phyloP scores from a whole-genome alignment of 1,140 invertebrate genomes.

The Platorchestia sp. region DNA sequence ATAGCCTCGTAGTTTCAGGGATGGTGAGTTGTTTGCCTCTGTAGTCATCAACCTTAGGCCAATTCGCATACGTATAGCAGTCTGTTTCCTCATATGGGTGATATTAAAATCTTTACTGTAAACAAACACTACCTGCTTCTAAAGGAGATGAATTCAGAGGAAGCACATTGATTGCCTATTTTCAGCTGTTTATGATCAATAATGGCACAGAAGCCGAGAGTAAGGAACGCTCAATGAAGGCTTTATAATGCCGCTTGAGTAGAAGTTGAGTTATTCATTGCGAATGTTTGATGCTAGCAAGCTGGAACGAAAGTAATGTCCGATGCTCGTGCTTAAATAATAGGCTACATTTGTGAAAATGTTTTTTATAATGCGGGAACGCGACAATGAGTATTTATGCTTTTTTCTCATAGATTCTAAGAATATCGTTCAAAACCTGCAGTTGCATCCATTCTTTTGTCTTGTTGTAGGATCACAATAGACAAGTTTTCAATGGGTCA shows the following conservation, averaged over 20 bases:
- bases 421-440: background rate
- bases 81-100: conserved; percentile 14
- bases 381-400: background rate
- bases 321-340: background rate
- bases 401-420: background rate
- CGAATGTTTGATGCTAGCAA: background rate
- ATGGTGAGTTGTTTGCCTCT: background rate
- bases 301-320: background rate
- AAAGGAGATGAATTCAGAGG: background rate
- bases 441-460: background rate
- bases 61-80: conserved; percentile 6
- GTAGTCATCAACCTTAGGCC: conserved; percentile 9
- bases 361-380: background rate
- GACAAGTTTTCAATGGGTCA: background rate
- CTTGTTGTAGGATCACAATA: background rate
- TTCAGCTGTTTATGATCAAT: background rate
- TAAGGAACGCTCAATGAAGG: background rate
- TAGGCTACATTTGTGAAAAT: background rate
- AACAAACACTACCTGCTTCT: background rate
- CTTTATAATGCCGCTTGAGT: background rate
- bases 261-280: background rate
- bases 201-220: conserved; percentile 10
- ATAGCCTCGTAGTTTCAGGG: background rate
- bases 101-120: conserved; percentile 25
- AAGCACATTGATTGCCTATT: conserved; percentile 2